Conservation (phyloP, 2,888 invertebrate species). For the Spilosoma lubricipeda region DNA sequence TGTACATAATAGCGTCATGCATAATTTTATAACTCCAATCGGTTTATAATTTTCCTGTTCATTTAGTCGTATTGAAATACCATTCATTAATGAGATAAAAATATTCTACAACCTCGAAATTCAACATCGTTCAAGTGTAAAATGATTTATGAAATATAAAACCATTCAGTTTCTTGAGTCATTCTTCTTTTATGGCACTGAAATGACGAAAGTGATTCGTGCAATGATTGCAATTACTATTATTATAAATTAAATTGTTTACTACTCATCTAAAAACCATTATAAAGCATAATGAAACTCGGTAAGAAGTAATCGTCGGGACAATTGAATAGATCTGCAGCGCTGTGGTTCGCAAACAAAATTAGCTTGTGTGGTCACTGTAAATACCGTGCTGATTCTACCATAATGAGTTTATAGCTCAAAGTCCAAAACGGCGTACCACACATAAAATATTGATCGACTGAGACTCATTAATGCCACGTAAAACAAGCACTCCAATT, state of each 20-base stretch:
- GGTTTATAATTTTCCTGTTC: not conserved
- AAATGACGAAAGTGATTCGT: not conserved
- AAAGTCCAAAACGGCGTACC: slow-evolving; percentile 21
- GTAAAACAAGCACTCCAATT: slow-evolving; percentile 34
- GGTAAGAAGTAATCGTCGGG: slow-evolving; percentile 35
- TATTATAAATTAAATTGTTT: not conserved
- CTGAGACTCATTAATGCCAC: slow-evolving; percentile 26
- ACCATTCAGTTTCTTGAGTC: not conserved
- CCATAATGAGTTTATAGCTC: slow-evolving; percentile 18
- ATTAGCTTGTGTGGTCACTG: slow-evolving; percentile 35
- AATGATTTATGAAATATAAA: not conserved
- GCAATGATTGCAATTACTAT: not conserved
- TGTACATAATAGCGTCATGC: not conserved
- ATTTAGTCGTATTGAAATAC: not conserved
- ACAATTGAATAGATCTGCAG: slow-evolving; percentile 29
- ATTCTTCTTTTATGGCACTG: not conserved
- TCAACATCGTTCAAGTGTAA: not conserved
- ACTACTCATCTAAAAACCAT: slow-evolving; percentile 8
- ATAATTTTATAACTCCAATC: not conserved
- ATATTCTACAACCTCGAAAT: not conserved
- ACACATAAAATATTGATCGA: slow-evolving; percentile 28
- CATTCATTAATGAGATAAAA: not conserved
- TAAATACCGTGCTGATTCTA: slow-evolving; percentile 20
- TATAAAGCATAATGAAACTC: slow-evolving; percentile 16
- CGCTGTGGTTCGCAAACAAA: slow-evolving; percentile 36